A percentile compares a stretch with the other conserved stretches of the same genome.
phyloP scores from a whole-genome alignment of 2,113 vertebrate genomes.

The Pseudorasbora parva region DNA sequence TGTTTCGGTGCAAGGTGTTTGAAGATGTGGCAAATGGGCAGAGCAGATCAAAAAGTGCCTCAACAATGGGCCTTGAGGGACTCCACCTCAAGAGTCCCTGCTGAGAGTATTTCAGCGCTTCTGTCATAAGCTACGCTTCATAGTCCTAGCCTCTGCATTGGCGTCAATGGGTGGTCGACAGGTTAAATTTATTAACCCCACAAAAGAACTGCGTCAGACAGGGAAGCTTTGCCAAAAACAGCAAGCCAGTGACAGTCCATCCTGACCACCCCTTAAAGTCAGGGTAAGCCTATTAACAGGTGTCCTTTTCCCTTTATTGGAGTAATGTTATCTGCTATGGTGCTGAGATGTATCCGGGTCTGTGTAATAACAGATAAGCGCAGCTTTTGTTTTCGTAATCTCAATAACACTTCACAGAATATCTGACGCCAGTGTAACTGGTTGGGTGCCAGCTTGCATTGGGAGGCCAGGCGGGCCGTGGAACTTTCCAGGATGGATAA shows the following conservation, averaged over 20 bases:
- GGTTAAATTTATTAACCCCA: conserved; percentile 65
- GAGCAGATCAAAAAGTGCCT: background rate
- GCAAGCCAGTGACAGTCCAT: conserved; percentile 13
- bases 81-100: background rate
- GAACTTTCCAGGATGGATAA: conserved; percentile 41
- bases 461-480: conserved; percentile 17
- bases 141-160: conserved; percentile 41
- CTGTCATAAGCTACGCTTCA: background rate
- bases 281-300: conserved; percentile 34
- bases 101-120: background rate
- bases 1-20: background rate
- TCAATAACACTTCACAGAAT: conserved; percentile 44
- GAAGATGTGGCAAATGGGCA: background rate
- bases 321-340: conserved; percentile 14
- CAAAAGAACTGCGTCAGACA: conserved; percentile 56
- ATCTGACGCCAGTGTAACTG: conserved; percentile 26
- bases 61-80: conserved; percentile 4
- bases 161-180: conserved; percentile 58
- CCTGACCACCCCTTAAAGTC: background rate
- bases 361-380: conserved; percentile 46
- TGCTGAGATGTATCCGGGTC: conserved; percentile 45
- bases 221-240: conserved; percentile 30
- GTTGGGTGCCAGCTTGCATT: conserved; percentile 8
- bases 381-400: conserved; percentile 43
- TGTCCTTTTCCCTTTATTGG: conserved; percentile 19